Conservation (phyloP, 2,888 invertebrate species). For the Micoletzkya japonica region DNA sequence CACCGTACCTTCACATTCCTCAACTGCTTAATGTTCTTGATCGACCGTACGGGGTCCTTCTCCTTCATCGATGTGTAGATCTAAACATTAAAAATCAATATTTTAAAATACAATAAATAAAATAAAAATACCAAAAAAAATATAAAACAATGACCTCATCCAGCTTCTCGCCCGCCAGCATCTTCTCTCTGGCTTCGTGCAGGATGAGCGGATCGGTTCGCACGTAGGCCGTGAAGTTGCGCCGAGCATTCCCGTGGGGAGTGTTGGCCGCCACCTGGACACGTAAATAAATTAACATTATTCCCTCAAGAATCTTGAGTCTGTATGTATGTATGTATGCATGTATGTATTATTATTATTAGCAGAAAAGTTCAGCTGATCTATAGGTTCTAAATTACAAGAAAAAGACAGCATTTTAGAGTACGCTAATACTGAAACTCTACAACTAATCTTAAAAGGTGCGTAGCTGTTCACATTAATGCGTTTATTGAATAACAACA, state of each 20-base stretch:
- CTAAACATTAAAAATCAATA: background rate
- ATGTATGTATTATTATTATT: background rate
- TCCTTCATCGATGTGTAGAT: slow-evolving; percentile 8
- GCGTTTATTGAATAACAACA: background rate
- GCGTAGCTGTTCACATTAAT: background rate
- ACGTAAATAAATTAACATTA: background rate
- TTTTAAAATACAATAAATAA: background rate
- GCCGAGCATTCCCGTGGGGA: slow-evolving; percentile 21
- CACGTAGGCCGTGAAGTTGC: slow-evolving; percentile 11
- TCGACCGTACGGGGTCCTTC: slow-evolving; percentile 3
- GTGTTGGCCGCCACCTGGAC: slow-evolving; percentile 14
- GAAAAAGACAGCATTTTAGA: too few relatives aligned
- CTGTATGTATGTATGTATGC: background rate
- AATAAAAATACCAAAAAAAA: background rate
- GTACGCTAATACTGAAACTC: too few relatives aligned
- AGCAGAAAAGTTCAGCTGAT: background rate
- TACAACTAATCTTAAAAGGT: too few relatives aligned
- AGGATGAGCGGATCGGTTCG: slow-evolving; percentile 18
- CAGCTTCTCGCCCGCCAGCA: slow-evolving; percentile 16
- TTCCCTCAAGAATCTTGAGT: background rate
- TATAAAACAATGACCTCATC: slow-evolving; percentile 6
- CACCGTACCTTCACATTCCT: slow-evolving; percentile 24
- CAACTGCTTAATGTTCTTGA: slow-evolving; percentile 26
- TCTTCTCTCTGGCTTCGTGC: slow-evolving; percentile 21
- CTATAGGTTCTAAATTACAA: background rate